Evolutionary conservation across 2,113 vertebrate genomes (phyloP), one percentile per base, ranked within the genome.

Genomic region (Ibidorhyncha struthersii): DNA sequence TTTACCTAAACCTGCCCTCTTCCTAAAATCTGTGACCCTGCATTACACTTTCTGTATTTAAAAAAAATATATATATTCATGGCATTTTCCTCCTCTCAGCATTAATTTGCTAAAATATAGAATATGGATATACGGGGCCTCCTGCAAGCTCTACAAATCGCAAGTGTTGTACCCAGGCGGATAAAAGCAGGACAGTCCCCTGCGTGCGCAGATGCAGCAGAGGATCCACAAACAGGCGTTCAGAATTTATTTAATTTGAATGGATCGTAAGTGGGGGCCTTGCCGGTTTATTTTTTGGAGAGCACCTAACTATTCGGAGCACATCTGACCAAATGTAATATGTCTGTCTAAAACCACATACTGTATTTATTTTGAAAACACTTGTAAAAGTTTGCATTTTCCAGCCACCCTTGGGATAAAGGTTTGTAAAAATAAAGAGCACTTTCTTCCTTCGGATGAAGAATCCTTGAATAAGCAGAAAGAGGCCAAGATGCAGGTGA

Each of bases 291-390:
- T 96, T 96, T 97, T 97, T 92, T 92, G 96, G 95, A 97, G 95
- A 95, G 89, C 55, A 92, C 94, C 94, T 98, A 97, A 82, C 86
- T 96, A 86, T 94, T 95, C 66, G 47, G 86, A 97, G 96, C 97
- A 90, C 93, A 97, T 98, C 96, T 98, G 97, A 98, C 97, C 97
- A 85, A 98, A 96, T 88, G 97, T 70, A 97, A 91, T 59, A 38
- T 34, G 96, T 95, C 97, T 91, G 89, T 96, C 97, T 97, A 94
- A 98, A 98, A 98, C 97, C 97, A 97, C 96, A 97, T 23, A 88
- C 97, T 94, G 96, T 98, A 99, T 99, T 99, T 99, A 98, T 99
- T 99, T 98, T 99, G 98, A 99, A 99, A 99, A 99, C 99, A 99
- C 99, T 99, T 99, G 98, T 97, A 98, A 96, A 98, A 98, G 98